phyloP scores from a whole-genome alignment of 2,113 vertebrate genomes.

The Philantomba maxwellii region DNA sequence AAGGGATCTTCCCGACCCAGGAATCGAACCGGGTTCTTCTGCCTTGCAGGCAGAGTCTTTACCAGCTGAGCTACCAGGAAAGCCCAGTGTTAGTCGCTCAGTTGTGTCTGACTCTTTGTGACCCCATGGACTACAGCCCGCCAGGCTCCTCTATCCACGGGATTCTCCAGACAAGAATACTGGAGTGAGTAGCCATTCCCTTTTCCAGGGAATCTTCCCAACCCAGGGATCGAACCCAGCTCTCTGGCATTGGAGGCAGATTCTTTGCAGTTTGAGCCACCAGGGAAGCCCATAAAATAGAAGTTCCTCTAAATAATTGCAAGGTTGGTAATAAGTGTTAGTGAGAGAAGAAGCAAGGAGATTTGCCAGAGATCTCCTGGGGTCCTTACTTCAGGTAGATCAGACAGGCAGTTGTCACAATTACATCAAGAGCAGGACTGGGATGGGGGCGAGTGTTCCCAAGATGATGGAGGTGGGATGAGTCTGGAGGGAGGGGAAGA shows the following conservation, averaged over 20 bases:
- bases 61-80: background rate
- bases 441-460: rapidly evolving
- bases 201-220: background rate
- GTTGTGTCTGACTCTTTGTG: background rate
- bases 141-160: background rate
- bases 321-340: background rate
- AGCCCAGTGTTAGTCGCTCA: background rate
- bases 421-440: background rate
- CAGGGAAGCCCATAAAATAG: background rate
- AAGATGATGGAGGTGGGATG: rapidly evolving
- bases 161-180: background rate
- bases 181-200: background rate
- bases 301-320: background rate
- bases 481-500: too few species aligned
- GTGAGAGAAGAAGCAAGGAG: background rate
- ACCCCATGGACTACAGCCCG: background rate
- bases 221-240: background rate
- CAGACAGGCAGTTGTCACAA: background rate
- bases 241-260: background rate
- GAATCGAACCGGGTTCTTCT: background rate
- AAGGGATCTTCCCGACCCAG: background rate
- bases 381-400: background rate
- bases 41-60: background rate
- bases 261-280: background rate
- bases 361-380: background rate